Evolutionary conservation across 2,888 invertebrate genomes (phyloP), one percentile per base, ranked within the genome.

Genomic region (Synanthedon formicaeformis): DNA sequence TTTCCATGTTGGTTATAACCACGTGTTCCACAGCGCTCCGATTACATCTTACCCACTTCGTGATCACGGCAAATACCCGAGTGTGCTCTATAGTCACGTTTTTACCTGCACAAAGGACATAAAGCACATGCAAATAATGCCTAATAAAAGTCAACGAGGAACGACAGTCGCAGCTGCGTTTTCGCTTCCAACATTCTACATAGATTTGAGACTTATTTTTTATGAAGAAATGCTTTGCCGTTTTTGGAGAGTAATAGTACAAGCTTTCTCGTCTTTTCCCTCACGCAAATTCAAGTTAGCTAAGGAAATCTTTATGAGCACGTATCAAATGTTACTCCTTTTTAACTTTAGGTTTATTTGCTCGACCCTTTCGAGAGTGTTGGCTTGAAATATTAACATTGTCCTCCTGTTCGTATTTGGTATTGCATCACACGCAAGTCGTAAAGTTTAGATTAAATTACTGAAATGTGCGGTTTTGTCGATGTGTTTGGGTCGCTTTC

Each of bases 11-110:
- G 61, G 67, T 8, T 13, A 14, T 3, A 14, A 45, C 45, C 23
- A 49, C 67, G 66, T 69, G 69, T 68, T 70, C 68, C 69, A 64
- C 63, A 64, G 62, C 59, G 40, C 49, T 48, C 56, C 69, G 78
- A 77, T 76, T 64, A 66, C 71, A 78, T 81, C 73, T 72, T 68
- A 60, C 65, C 62, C 60, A 61, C 61, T 69, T 84, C 82, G 81
- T 82, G 82, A 81, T 77, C 72, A 67, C 69, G 63, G 70, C 67
- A 73, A 76, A 77, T 69, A 66, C 66, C 65, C 67, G 66, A 64
- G 66, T 71, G 69, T 67, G 65, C 62, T 71, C 65, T 61, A 62
- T 64, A 66, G 80, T 80, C 82, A 84, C 81, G 83, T 83, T 82
- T 76, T 67, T 74, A 68, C 70, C 68, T 69, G 68, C 65, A 69